These are phyloP conservation scores for Rhineura floridana DNA, from an alignment of 2,113 vertebrate genomes.

Conservation along the genomic window DNA sequence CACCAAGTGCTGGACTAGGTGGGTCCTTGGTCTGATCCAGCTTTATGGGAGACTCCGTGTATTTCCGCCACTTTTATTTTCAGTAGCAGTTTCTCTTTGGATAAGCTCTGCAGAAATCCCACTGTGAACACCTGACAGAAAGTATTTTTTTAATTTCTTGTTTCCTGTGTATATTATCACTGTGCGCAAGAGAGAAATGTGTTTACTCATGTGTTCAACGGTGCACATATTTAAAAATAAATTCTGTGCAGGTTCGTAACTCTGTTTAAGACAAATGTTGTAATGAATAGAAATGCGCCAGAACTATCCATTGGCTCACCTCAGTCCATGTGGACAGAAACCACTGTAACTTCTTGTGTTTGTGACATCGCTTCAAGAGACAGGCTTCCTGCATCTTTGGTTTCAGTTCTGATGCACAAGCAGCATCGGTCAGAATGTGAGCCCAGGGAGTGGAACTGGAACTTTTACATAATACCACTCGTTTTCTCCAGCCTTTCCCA, in stretches of 20 bases:
- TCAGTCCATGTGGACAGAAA: slow-evolving; percentile 85
- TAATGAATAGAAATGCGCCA: background rate
- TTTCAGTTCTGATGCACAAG: slow-evolving; percentile 75
- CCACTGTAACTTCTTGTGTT: slow-evolving; percentile 85
- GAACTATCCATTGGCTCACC: slow-evolving; percentile 63
- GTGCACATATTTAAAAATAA: no score
- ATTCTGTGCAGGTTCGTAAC: background rate
- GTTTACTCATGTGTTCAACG: background rate
- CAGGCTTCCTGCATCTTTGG: slow-evolving; percentile 83
- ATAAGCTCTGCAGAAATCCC: background rate
- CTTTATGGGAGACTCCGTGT: background rate
- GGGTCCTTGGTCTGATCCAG: background rate
- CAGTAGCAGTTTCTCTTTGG: background rate
- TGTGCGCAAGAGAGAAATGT: background rate
- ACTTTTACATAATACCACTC: slow-evolving; percentile 80
- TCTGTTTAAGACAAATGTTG: background rate
- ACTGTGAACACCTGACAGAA: background rate
- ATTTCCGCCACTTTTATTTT: background rate
- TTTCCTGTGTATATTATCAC: background rate
- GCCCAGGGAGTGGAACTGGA: slow-evolving; percentile 57
- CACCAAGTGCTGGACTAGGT: background rate
- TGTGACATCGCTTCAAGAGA: slow-evolving; percentile 81
- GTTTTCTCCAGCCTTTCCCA: slow-evolving; percentile 83
- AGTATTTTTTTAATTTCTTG: background rate
- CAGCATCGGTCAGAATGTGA: slow-evolving; percentile 69